These are phyloP conservation scores for Phrynosoma blainvillii DNA, from an alignment of 2,113 vertebrate genomes.

Conservation along the genomic window DNA sequence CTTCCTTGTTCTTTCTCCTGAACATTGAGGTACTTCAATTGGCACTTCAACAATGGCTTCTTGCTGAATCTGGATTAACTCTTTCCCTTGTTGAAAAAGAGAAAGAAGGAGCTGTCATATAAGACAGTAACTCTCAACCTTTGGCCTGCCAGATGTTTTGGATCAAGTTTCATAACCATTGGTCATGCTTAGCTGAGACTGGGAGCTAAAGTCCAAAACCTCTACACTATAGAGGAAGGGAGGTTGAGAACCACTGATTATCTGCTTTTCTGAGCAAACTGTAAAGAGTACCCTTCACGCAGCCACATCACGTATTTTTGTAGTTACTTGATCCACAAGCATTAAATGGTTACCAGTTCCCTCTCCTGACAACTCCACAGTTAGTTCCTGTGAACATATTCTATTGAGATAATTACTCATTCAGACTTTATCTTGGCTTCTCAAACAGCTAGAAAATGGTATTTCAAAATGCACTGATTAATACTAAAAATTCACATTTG, in stretches of 20 bases:
- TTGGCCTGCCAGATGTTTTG: too few species aligned
- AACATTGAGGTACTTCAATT: background rate
- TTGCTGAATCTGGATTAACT: background rate
- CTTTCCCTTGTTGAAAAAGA: background rate
- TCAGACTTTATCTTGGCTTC: background rate
- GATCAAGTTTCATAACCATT: too few species aligned
- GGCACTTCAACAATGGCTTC: background rate
- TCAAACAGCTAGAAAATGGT: background rate
- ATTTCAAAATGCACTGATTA: conserved; percentile 1
- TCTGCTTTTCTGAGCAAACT: background rate
- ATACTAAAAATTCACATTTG: background rate
- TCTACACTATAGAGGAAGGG: too few species aligned
- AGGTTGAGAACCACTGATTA: background rate
- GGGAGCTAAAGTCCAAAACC: too few species aligned
- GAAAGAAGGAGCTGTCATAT: too few species aligned
- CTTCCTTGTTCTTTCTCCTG: background rate
- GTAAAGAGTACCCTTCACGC: background rate
- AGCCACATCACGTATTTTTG: background rate
- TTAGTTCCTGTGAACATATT: background rate
- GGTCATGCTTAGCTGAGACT: too few species aligned
- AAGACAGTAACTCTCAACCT: too few species aligned
- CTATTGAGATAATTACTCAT: background rate
- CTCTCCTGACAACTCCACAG: background rate
- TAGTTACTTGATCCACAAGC: background rate
- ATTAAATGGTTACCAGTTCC: background rate